Base-by-base conservation (phyloP, 2,113 vertebrate genomes). In the Ameiurus melas region DNA sequence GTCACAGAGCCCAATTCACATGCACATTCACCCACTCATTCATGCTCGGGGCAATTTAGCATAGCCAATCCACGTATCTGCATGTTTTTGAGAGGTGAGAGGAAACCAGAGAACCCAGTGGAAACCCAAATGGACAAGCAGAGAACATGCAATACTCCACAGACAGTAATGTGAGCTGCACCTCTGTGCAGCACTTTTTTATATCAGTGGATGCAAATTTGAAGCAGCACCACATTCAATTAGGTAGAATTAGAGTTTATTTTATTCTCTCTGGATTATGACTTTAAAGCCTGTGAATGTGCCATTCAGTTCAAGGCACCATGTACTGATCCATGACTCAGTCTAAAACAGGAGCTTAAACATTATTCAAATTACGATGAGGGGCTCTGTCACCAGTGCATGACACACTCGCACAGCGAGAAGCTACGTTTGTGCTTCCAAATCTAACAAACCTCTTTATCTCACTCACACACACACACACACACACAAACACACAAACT, bases 351-450 rank as follows among this genome's bases (percentile, higher is more conserved):
- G 47, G 60, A 90, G 82, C 83, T 88, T 88, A 90, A 90, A 84
- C 70, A 70, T 90, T 64, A 88, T 87, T 90, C 30, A 84, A 51
- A 86, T 85, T 62, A 87, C 83, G 86, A 81, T 81, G 83, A 89
- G 1, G 1, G 14, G 20, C 64, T 75, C 60, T 57, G 57, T 89
- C 71, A 70, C 78, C 83, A 33, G 39, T 82, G 77, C 27, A 81
- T 12, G 62, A 53, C 19, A 33, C 17, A n/a, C 14, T 85, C 43
- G 84, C 77, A 86, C 55, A 68, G 36, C 20, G 66, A 19, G 71
- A 81, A 68, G 47, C 70, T 84, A 73, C 7, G 4, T 36, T 83
- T 83, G 30, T n/a, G 20, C 27, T 57, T 78, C n/a, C 39, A 22
- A 12, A 17, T 30, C 25, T 79, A n/a, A 79, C 51, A 78, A 78